phyloP scores from a whole-genome alignment of 2,113 vertebrate genomes.

The Muntiacus reevesi region DNA sequence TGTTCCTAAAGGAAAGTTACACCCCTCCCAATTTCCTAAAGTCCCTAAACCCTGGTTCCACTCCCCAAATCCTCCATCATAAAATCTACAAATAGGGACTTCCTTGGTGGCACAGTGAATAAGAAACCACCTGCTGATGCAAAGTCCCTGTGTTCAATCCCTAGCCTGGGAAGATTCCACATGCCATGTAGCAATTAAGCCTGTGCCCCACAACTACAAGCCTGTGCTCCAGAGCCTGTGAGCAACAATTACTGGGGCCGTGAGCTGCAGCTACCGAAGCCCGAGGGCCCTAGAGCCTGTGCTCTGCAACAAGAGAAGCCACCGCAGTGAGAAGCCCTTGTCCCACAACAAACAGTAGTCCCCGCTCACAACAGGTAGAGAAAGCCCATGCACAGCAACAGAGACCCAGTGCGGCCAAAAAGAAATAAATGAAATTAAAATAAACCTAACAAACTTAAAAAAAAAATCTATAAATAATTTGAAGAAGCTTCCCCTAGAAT shows the following conservation, averaged over 20 bases:
- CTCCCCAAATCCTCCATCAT: not conserved
- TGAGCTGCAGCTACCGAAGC: not conserved
- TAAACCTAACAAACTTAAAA: not conserved
- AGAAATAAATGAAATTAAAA: not conserved
- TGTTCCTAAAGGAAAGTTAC: not conserved
- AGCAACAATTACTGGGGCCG: not conserved
- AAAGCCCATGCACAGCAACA: not conserved
- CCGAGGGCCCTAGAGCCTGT: accelerated
- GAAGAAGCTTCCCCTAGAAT: not conserved
- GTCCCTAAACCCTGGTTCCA: not conserved
- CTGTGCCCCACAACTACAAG: not conserved
- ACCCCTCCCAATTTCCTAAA: not conserved
- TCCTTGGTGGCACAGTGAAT: not conserved
- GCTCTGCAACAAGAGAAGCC: not conserved
- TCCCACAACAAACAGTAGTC: not conserved
- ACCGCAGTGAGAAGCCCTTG: not conserved
- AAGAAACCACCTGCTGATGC: not conserved
- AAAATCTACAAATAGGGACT: not conserved
- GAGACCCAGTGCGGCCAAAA: not conserved
- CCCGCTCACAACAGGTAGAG: not conserved
- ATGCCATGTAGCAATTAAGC: not conserved
- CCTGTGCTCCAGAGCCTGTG: not conserved
- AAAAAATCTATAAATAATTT: not conserved
- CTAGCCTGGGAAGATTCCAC: not conserved
- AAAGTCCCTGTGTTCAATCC: not conserved